Percentiles rank a stretch among this genome's conserved stretches.
Evolutionary conservation across 2,888 invertebrate species (phyloP).

Genomic region (Encarsia formosa): DNA sequence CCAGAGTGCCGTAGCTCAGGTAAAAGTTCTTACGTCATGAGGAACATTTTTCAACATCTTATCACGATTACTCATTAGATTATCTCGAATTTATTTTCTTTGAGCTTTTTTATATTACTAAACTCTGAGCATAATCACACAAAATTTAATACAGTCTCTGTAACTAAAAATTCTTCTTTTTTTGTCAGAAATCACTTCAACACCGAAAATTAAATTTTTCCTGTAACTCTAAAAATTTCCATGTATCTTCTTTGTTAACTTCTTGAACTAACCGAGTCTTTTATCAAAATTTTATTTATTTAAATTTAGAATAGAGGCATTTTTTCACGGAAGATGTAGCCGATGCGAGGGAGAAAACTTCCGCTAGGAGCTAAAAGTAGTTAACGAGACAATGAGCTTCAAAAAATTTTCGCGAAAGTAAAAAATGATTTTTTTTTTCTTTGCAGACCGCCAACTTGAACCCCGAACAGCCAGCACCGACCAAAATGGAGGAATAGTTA

Average conservation of each 20-base stretch:
- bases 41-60: neutral
- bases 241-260: constrained; percentile 3
- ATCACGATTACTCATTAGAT: neutral
- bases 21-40: constrained; percentile 21
- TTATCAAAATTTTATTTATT: too few relatives aligned
- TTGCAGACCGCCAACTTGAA: too few relatives aligned
- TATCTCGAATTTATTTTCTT: neutral
- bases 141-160: neutral
- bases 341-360: too few relatives aligned
- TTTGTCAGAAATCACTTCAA: neutral
- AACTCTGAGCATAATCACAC: neutral
- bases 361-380: too few relatives aligned
- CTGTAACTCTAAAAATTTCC: neutral
- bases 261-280: too few relatives aligned
- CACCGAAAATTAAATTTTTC: neutral
- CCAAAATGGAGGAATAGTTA: too few relatives aligned
- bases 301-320: too few relatives aligned
- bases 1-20: constrained; percentile 45
- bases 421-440: too few relatives aligned
- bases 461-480: too few relatives aligned
- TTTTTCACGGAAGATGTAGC: too few relatives aligned
- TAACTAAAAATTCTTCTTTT: neutral
- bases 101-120: neutral
- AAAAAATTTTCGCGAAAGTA: too few relatives aligned
- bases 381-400: too few relatives aligned